These are phyloP conservation scores for Progne subis DNA, from an alignment of 2,113 vertebrate genomes.

Conservation along the genomic window DNA sequence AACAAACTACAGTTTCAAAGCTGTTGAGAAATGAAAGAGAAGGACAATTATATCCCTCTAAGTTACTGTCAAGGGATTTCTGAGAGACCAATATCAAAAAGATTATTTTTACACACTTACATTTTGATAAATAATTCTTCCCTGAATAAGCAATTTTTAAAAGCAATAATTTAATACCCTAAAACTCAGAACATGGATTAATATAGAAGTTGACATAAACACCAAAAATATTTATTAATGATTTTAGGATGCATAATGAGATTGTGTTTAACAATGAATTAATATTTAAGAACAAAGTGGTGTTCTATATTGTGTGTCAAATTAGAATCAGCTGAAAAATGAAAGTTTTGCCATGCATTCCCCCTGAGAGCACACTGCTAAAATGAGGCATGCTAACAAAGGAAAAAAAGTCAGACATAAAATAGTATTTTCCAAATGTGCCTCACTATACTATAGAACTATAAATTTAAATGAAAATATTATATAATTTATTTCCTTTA, in stretches of 20 bases:
- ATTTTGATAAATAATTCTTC: background rate
- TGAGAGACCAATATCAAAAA: background rate
- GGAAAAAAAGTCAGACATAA: background rate
- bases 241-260: background rate
- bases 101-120: background rate
- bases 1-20: background rate
- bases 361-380: background rate
- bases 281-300: background rate
- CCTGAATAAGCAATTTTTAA: background rate
- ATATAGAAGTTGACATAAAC: background rate
- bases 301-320: background rate
- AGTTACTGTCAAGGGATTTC: background rate
- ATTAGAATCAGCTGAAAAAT: background rate
- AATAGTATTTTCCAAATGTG: background rate
- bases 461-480: background rate
- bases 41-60: background rate
- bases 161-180: background rate
- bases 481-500: background rate
- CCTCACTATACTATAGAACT: background rate
- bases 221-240: background rate
- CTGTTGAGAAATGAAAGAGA: background rate
- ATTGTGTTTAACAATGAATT: background rate
- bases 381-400: background rate
- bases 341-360: background rate
- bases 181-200: background rate